Percentiles rank a stretch among this genome's conserved stretches.
phyloP scores from a whole-genome alignment of 2,113 vertebrate species.

The Centropus unirufus region DNA sequence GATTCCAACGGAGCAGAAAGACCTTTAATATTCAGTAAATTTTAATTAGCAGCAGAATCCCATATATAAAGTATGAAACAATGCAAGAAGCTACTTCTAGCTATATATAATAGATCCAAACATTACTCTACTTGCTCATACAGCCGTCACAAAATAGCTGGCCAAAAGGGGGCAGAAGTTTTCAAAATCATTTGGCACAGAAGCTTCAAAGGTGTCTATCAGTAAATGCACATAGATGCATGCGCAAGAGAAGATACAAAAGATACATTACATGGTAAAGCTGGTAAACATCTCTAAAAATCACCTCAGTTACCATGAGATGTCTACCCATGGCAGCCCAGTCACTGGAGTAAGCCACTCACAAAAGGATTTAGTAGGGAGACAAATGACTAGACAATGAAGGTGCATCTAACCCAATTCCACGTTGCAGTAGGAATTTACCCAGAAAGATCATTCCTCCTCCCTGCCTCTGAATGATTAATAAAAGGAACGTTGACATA shows the following conservation, averaged over 20 bases:
- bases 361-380: not conserved
- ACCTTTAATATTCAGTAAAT: not conserved
- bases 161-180: not conserved
- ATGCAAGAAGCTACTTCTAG: not conserved
- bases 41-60: not conserved
- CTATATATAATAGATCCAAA: not conserved
- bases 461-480: not conserved
- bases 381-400: not conserved
- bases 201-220: not conserved
- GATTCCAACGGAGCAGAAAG: not conserved
- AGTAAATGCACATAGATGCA: not conserved
- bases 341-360: not conserved
- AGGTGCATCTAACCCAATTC: not conserved
- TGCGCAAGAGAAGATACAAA: not conserved
- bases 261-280: not conserved
- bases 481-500: not conserved
- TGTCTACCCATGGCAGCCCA: not conserved
- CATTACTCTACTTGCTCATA: not conserved
- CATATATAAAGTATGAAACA: not conserved
- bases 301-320: not conserved
- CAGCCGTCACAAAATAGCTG: not conserved
- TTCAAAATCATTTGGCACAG: not conserved
- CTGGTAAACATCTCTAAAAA: not conserved
- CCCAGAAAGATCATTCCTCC: not conserved
- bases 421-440: not conserved